phyloP scores from a whole-genome alignment of 2,113 vertebrate species.

The Callipepla squamata region DNA sequence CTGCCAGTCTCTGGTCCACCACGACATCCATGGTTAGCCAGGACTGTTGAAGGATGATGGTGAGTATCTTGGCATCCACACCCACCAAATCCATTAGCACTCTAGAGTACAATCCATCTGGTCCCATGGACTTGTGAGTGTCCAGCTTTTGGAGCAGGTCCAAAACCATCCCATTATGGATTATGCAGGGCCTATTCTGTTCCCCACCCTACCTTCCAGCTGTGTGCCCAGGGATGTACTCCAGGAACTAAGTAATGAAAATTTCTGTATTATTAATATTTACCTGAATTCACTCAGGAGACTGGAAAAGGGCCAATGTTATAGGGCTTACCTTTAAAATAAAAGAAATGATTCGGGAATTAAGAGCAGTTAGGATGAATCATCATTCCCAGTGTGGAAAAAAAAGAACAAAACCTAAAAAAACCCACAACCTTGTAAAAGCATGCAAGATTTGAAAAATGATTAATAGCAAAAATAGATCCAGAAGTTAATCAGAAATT shows the following conservation, averaged over 20 bases:
- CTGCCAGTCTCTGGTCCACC: too few relatives aligned
- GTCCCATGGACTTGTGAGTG: too few relatives aligned
- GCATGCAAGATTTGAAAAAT: background rate
- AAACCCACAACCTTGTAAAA: background rate
- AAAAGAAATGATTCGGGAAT: slow-evolving; percentile 4
- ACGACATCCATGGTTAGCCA: too few relatives aligned
- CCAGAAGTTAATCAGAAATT: background rate
- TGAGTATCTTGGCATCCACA: too few relatives aligned
- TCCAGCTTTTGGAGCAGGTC: too few relatives aligned
- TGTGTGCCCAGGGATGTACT: background rate
- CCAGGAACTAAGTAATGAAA: background rate
- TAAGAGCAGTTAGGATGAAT: background rate
- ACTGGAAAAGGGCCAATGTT: background rate
- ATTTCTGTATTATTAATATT: background rate
- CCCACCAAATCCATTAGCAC: too few relatives aligned
- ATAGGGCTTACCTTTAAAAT: background rate
- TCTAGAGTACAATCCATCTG: too few relatives aligned
- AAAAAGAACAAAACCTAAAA: background rate
- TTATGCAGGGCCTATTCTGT: too few relatives aligned
- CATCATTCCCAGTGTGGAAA: background rate
- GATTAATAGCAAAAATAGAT: background rate
- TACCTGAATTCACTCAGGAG: background rate
- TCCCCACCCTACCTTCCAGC: too few relatives aligned
- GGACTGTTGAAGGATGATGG: too few relatives aligned
- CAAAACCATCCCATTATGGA: too few relatives aligned